A percentile compares a stretch with the other conserved stretches of the same genome.
Conservation (phyloP, 2,888 invertebrate species). For the Epirrhoe alternata region DNA sequence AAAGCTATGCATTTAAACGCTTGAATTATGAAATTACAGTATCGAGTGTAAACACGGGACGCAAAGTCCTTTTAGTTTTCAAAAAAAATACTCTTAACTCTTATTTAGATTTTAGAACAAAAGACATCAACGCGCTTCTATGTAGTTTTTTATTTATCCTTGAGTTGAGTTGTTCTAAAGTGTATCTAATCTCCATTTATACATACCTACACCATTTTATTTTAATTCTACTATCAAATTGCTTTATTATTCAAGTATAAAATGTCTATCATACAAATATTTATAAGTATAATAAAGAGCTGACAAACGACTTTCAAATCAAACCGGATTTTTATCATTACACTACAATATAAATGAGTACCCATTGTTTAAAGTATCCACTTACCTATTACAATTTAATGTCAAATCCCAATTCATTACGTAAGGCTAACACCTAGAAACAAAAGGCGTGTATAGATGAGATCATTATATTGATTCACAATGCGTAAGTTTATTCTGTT, state of each 20-base stretch:
- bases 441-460: constrained; percentile 77
- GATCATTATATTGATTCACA: constrained; percentile 83
- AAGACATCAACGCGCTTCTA: constrained; percentile 23
- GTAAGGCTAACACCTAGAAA: constrained; percentile 78
- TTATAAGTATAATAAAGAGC: constrained; percentile 18
- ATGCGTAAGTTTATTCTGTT: constrained; percentile 84
- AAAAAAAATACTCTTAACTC: constrained; percentile 1
- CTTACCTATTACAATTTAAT: constrained; percentile 65
- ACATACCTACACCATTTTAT: no score
- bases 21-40: constrained; percentile 84
- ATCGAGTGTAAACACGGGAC: constrained; percentile 78
- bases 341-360: constrained; percentile 62
- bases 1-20: constrained; percentile 85
- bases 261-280: constrained; percentile 9
- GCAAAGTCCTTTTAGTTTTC: constrained; percentile 46
- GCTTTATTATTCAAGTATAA: constrained; percentile 1
- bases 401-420: constrained; percentile 75
- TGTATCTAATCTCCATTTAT: not conserved
- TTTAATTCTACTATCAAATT: constrained; percentile 4
- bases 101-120: constrained; percentile 9
- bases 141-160: not conserved
- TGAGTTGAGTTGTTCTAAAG: not conserved
- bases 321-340: constrained; percentile 55
- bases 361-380: constrained; percentile 70
- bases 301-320: constrained; percentile 41